phyloP scores from a whole-genome alignment of 2,113 vertebrate species.

The Cacatua alba region DNA sequence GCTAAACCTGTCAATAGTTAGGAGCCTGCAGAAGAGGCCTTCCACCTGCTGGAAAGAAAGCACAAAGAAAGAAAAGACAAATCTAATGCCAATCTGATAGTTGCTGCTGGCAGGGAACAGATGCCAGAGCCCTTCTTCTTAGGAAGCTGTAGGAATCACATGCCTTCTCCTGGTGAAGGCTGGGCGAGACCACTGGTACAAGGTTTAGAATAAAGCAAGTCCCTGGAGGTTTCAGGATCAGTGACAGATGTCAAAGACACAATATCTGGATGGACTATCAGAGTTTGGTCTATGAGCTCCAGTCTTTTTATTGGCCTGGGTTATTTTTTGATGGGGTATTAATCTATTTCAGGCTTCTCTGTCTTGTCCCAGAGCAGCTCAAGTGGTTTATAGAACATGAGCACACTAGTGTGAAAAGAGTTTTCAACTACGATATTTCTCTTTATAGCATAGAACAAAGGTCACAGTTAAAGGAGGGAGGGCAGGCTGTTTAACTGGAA shows the following conservation, averaged over 20 bases:
- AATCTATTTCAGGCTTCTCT: background rate
- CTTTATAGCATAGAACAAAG: background rate
- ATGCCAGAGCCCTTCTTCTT: slow-evolving; percentile 15
- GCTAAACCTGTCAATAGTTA: slow-evolving; percentile 44
- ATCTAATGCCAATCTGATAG: slow-evolving; percentile 48
- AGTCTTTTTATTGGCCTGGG: background rate
- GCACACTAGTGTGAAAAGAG: background rate
- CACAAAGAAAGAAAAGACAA: background rate
- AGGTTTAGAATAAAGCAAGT: background rate
- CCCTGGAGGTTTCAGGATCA: background rate
- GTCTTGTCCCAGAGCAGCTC: background rate
- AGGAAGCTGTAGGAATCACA: background rate
- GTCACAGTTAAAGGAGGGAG: background rate
- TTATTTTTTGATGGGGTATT: background rate
- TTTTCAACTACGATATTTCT: background rate
- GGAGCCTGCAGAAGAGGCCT: slow-evolving; percentile 37
- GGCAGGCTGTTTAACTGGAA: background rate
- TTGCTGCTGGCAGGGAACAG: slow-evolving; percentile 1
- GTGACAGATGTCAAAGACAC: background rate
- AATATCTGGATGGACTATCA: background rate
- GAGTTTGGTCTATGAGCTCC: background rate
- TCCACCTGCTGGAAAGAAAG: slow-evolving; percentile 40
- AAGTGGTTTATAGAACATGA: background rate
- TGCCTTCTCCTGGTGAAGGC: slow-evolving; percentile 21
- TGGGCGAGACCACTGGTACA: background rate